These are phyloP conservation scores for Neogale vison DNA, from an alignment of 2,113 vertebrate genomes.

Conservation along the genomic window DNA sequence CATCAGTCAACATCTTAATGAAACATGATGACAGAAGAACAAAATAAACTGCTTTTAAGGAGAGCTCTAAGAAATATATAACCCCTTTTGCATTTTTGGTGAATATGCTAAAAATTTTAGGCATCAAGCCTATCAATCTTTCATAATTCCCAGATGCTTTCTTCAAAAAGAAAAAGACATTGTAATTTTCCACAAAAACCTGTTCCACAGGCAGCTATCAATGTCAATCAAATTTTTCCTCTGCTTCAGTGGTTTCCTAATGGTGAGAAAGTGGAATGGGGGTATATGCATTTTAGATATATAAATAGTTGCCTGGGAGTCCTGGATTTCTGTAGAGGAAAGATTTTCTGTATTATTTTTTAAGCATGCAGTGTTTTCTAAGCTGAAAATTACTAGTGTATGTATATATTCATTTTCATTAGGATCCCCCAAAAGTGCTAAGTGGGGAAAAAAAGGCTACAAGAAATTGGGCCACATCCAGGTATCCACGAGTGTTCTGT, in stretches of 20 bases:
- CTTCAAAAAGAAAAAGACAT: background rate
- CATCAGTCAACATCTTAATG: background rate
- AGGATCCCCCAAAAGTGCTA: background rate
- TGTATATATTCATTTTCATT: conserved; percentile 23
- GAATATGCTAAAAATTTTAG: conserved; percentile 13
- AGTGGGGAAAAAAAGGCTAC: background rate
- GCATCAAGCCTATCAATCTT: background rate
- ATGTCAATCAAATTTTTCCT: background rate
- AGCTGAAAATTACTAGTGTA: background rate
- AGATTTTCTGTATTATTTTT: background rate
- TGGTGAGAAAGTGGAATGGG: background rate
- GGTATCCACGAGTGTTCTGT: background rate
- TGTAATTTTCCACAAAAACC: background rate
- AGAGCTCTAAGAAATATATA: background rate
- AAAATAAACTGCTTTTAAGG: background rate
- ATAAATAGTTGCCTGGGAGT: background rate
- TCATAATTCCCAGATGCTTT: background rate
- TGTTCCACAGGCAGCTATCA: background rate
- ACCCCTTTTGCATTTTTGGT: background rate
- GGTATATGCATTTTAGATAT: background rate
- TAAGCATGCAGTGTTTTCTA: background rate
- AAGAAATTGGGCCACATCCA: background rate
- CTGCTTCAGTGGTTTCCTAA: conserved; percentile 4
- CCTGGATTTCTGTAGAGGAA: background rate
- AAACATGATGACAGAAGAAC: conserved; percentile 15